These are phyloP conservation scores for Phoebastria nigripes DNA, from an alignment of 2,797 vertebrate species.

Conservation along the genomic window DNA sequence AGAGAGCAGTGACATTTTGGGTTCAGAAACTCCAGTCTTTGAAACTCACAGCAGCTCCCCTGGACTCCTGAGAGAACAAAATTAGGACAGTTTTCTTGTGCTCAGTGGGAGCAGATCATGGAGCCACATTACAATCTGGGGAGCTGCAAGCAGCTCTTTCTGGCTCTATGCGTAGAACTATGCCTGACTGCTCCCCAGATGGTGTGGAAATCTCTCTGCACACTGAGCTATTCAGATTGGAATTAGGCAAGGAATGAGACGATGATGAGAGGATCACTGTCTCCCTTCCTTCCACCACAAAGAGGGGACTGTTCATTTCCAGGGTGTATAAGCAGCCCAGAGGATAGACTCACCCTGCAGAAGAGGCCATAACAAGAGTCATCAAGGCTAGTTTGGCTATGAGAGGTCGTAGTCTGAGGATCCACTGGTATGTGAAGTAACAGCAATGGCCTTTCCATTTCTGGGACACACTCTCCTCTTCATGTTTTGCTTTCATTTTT, in stretches of 20 bases:
- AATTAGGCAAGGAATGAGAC: not conserved
- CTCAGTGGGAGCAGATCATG: not conserved
- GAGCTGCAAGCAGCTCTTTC: not conserved
- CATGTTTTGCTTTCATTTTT: not conserved
- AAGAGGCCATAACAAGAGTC: not conserved
- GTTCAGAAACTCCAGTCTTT: not conserved
- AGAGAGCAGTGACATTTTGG: not conserved
- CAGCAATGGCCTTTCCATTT: not conserved
- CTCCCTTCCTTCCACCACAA: not conserved
- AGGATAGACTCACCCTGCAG: not conserved
- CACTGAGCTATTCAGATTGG: not conserved
- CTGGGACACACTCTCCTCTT: not conserved
- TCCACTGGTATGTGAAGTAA: not conserved
- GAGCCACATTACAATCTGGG: not conserved
- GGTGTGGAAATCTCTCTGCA: not conserved
- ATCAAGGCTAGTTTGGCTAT: not conserved
- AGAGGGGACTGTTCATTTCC: not conserved
- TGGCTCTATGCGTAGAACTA: not conserved
- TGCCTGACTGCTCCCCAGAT: not conserved
- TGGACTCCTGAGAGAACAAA: not conserved
- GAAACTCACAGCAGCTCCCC: not conserved
- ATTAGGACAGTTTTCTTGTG: not conserved
- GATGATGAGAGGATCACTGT: not conserved
- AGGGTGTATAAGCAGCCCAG: not conserved
- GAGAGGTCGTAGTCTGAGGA: not conserved